phyloP scores from a whole-genome alignment of 1,140 invertebrate genomes.

The Archivesica marissinica region DNA sequence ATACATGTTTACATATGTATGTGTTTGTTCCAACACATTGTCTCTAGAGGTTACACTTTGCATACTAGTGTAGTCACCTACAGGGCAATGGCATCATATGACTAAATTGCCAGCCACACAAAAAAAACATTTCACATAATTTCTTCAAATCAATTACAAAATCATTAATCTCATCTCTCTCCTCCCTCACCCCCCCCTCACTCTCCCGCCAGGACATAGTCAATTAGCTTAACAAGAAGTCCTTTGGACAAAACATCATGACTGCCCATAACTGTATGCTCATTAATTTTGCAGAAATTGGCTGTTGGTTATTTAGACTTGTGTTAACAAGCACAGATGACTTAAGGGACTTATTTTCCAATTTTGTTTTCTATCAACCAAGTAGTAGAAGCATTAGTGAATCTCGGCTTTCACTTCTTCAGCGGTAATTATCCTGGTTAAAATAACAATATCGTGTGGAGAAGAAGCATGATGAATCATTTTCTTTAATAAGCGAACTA shows the following conservation, averaged over 20 bases:
- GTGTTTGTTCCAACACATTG: too few relatives aligned
- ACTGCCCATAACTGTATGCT: conserved; percentile 22
- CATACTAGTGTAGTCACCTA: too few relatives aligned
- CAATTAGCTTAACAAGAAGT: background rate
- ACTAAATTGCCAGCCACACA: conserved; percentile 6
- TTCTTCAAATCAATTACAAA: conserved; percentile 32
- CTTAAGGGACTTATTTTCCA: conserved; percentile 38
- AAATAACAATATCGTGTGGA: conserved; percentile 38
- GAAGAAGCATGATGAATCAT: conserved; percentile 36
- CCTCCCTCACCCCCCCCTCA: background rate
- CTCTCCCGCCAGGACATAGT: too few relatives aligned
- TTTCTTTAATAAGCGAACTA: background rate
- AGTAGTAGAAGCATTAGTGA: conserved; percentile 1
- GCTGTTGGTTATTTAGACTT: conserved; percentile 32
- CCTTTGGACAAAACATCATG: background rate
- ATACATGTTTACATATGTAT: too few relatives aligned
- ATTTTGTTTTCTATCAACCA: background rate
- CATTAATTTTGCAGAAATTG: conserved; percentile 43
- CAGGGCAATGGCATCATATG: background rate
- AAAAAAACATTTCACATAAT: too few relatives aligned
- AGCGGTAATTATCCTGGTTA: conserved; percentile 36
- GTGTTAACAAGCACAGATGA: conserved; percentile 25
- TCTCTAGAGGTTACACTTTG: too few relatives aligned
- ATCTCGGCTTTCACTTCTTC: background rate
- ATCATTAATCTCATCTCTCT: conserved; percentile 16